Percentiles rank a stretch among this genome's conserved stretches.
Conservation (phyloP, 2,797 vertebrate species). For the Periophthalmus magnuspinnatus region DNA sequence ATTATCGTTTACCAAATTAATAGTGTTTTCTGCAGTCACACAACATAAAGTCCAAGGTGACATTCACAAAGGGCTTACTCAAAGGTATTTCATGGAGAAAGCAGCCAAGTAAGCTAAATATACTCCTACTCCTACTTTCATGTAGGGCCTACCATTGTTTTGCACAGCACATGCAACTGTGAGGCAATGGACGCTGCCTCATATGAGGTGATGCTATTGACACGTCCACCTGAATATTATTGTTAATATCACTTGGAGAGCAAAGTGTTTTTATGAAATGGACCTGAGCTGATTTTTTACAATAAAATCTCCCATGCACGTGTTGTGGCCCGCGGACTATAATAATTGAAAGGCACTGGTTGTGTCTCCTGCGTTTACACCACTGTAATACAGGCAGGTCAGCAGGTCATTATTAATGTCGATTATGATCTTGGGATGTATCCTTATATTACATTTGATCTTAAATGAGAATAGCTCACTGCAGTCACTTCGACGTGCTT, state of each 20-base stretch:
- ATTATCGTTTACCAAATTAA: not conserved
- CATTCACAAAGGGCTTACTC: conserved; percentile 10
- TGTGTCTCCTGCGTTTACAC: too few species aligned
- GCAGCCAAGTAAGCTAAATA: not conserved
- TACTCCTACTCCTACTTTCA: not conserved
- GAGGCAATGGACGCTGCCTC: not conserved
- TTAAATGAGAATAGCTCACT: not conserved
- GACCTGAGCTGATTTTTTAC: too few species aligned
- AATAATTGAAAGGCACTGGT: not conserved
- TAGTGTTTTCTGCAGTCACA: not conserved
- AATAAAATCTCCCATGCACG: not conserved
- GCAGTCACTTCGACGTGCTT: not conserved
- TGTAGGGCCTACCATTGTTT: not conserved
- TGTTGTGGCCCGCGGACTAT: not conserved
- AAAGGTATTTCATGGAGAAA: not conserved
- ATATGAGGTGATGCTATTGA: not conserved
- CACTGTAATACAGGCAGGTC: not conserved
- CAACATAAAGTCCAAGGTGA: conserved; percentile 12
- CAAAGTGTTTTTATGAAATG: not conserved
- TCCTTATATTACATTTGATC: not conserved
- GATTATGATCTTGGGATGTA: not conserved
- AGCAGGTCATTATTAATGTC: not conserved
- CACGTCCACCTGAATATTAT: not conserved
- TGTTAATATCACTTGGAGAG: not conserved
- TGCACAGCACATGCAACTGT: not conserved